Base-by-base conservation (phyloP, 1,140 invertebrate genomes). In the Samia ricini region DNA sequence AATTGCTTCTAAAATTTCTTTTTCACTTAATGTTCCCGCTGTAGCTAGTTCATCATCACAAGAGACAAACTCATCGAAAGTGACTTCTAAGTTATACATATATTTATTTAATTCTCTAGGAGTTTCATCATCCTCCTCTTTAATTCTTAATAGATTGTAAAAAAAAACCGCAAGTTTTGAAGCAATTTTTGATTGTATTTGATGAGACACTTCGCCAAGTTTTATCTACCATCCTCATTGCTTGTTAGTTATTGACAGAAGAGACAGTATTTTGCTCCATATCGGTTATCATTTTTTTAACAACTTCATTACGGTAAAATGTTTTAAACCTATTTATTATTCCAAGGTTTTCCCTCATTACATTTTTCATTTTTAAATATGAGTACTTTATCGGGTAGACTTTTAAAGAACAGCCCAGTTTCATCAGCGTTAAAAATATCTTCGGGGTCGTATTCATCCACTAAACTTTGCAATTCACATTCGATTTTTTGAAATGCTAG, bases 401-500 rank as follows among this genome's bases (percentile, higher is more conserved):
- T 63, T 56, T 67, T 67, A 21, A 63, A 67, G 42, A 67, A 67
- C 63, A 67, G 61, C 42, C 56, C 61, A 15, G 61, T 7, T 67
- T 67, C 65, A 20, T 67, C 65, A 33, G 65, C 61, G 42, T 59
- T 59, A 36, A 36, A n/a, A 26, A 59, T 21, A n/a, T 59, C 57
- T 12, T 49, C 6, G 19, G 57, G 33, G n/a, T 59, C 36, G 22
- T 59, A 59, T 6, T 48, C 69, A 71, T 79, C 83, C 78, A 21
- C 81, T 22, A 51, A 51, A 22, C 6, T 51, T 4, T 19, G 18
- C 12, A 51, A 51, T 51, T 51, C 21, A 77, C 55, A 71, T 80
- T 56, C 7, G 4, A 26, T 26, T 26, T 26, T 26, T 26, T 26
- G 3, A 26, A 26, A 26, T 3, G 26, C 8, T 26, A 26, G 8